A percentile compares a stretch with the other conserved stretches of the same genome.
These are phyloP conservation scores for Tricholauxania praeusta DNA, from an alignment of 2,888 invertebrate species.

Conservation along the genomic window DNA sequence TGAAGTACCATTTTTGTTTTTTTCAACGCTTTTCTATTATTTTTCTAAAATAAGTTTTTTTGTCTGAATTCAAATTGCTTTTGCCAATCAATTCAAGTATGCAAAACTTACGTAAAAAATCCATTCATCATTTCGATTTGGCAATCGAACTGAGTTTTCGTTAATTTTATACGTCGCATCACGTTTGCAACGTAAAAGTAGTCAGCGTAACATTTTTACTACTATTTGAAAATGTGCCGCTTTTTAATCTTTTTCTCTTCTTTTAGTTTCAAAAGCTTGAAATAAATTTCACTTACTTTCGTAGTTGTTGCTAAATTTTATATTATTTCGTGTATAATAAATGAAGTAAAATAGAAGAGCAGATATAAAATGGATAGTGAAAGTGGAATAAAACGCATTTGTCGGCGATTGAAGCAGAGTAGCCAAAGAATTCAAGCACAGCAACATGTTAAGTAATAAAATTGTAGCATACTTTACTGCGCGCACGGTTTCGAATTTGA, in stretches of 20 bases:
- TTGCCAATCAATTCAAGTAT: slow-evolving; percentile 21
- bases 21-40: background rate
- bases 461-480: slow-evolving; percentile 29
- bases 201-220: background rate
- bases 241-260: no score
- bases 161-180: background rate
- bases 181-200: no score
- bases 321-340: slow-evolving; percentile 24
- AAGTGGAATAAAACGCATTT: background rate
- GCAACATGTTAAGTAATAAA: slow-evolving; percentile 43
- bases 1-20: background rate
- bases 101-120: slow-evolving; percentile 15
- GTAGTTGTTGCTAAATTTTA: slow-evolving; percentile 4
- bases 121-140: slow-evolving; percentile 24
- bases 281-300: slow-evolving; percentile 10
- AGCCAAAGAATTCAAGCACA: background rate
- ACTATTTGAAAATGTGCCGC: background rate
- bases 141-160: slow-evolving; percentile 9
- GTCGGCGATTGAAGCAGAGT: background rate
- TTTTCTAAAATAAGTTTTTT: background rate
- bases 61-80: slow-evolving; percentile 24
- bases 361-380: background rate
- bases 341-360: slow-evolving; percentile 10
- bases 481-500: background rate
- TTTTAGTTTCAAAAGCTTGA: background rate